Evolutionary conservation across 2,888 invertebrate species (phyloP).

Genomic region (Megaustenia siamemsis): DNA sequence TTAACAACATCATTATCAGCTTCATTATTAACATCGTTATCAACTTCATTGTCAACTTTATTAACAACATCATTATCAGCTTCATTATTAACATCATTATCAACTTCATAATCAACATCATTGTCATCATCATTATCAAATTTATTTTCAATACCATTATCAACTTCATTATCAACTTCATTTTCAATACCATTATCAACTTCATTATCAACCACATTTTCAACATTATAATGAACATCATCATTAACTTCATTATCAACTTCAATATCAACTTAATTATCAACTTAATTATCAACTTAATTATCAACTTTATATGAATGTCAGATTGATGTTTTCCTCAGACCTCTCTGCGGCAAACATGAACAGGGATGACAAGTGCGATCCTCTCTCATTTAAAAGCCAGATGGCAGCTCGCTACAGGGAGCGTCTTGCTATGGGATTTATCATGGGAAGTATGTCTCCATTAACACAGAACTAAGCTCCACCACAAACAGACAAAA

Average conservation of each 20-base stretch:
- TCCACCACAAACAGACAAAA: too few relatives aligned
- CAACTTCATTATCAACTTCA: background rate
- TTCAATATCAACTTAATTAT: background rate
- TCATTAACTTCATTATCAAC: background rate
- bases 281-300: background rate
- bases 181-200: background rate
- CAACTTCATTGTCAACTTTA: background rate
- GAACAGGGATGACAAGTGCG: background rate
- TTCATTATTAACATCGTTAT: too few relatives aligned
- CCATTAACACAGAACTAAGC: too few relatives aligned
- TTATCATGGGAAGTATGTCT: constrained; percentile 20
- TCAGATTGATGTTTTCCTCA: background rate
- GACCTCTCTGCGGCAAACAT: background rate
- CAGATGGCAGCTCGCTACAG: constrained; percentile 53
- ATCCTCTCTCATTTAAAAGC: constrained; percentile 37
- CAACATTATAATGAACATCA: background rate
- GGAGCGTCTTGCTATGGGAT: constrained; percentile 47
- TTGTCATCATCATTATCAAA: background rate
- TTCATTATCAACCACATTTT: background rate
- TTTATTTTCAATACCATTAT: background rate
- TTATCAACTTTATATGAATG: background rate
- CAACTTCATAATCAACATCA: background rate
- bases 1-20: too few relatives aligned
- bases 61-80: background rate
- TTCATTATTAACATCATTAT: background rate